Evolutionary conservation across 2,888 invertebrate genomes (phyloP).

Genomic region (Lasioglossum leucozonium): DNA sequence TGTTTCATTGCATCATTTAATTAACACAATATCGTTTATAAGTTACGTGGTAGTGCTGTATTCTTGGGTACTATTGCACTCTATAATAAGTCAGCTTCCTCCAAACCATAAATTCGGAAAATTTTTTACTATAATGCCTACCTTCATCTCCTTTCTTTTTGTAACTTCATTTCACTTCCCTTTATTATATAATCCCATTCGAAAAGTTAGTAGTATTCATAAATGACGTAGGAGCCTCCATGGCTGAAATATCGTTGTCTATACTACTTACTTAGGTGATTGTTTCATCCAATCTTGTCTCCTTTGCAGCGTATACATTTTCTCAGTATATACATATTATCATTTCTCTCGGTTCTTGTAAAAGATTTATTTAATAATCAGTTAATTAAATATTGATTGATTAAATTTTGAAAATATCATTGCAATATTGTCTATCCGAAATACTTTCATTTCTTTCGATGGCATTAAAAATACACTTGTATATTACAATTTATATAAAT

Average conservation of each 20-base stretch:
- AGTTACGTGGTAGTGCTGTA: not conserved
- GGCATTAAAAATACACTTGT: not conserved
- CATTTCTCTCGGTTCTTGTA: not conserved
- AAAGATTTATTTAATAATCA: not conserved
- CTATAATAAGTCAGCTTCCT: not conserved
- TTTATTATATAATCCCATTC: not conserved
- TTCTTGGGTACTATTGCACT: not conserved
- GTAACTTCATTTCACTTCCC: not conserved
- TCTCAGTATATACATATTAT: not conserved
- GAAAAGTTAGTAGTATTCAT: not conserved
- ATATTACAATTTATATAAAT: not conserved
- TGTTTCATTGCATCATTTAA: not conserved
- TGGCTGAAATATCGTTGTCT: not conserved
- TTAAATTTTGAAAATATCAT: not conserved
- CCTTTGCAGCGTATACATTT: not conserved
- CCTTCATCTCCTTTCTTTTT: not conserved
- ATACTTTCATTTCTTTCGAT: not conserved
- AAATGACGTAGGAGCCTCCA: not conserved
- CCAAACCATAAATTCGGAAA: not conserved
- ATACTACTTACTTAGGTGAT: not conserved
- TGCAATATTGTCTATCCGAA: not conserved
- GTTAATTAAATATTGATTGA: not conserved
- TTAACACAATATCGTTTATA: not conserved
- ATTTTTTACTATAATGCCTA: not conserved
- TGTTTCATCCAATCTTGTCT: not conserved